A percentile compares a stretch with the other conserved stretches of the same genome.
Evolutionary conservation across 2,113 vertebrate species (phyloP).

Genomic region (Pavo muticus): DNA sequence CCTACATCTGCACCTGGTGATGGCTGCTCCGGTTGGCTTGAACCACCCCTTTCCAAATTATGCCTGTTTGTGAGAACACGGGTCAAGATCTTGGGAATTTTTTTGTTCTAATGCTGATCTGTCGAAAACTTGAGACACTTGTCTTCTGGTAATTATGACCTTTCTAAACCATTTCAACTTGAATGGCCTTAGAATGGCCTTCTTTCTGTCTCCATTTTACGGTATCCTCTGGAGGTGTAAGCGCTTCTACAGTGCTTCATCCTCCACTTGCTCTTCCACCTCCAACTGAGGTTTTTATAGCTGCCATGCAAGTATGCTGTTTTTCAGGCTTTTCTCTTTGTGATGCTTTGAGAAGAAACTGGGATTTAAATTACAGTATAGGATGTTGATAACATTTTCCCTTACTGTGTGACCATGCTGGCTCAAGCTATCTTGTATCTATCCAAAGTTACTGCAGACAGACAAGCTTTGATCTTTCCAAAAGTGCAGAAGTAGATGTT

Average conservation of each 20-base stretch:
- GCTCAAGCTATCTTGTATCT: slow-evolving; percentile 1
- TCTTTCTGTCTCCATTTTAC: not conserved
- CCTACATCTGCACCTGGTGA: not conserved
- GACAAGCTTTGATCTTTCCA: slow-evolving; percentile 52
- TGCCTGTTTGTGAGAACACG: not conserved
- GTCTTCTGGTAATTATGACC: not conserved
- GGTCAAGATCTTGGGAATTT: not conserved
- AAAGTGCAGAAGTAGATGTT: slow-evolving; percentile 28
- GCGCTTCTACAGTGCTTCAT: not conserved
- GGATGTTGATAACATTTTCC: not conserved
- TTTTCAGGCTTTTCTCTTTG: not conserved
- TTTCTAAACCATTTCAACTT: not conserved
- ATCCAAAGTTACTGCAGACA: slow-evolving; percentile 34
- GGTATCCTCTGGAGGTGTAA: not conserved
- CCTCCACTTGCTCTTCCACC: not conserved
- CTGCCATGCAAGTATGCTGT: not conserved
- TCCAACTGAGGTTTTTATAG: not conserved
- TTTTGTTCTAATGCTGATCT: not conserved
- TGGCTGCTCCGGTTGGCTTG: not conserved
- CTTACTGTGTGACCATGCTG: not conserved
- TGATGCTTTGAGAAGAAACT: not conserved
- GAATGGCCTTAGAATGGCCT: too few species aligned
- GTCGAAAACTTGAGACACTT: rapidly evolving
- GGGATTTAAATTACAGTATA: not conserved
- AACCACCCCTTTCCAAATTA: not conserved